Percentiles rank a stretch among this genome's conserved stretches.
Conservation (phyloP, 2,888 invertebrate species). For the Tipula confusa region DNA sequence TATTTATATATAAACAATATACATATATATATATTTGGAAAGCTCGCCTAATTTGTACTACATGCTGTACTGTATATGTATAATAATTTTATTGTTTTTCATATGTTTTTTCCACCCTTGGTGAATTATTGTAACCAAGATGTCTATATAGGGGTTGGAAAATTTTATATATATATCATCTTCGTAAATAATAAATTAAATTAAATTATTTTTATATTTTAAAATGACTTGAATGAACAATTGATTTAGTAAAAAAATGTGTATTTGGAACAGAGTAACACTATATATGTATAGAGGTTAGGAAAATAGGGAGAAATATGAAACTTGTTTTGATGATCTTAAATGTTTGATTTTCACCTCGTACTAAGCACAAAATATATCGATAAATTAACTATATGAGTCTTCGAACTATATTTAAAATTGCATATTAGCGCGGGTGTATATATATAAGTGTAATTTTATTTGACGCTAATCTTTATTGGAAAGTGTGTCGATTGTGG, state of each 20-base stretch:
- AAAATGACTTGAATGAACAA: constrained; percentile 9
- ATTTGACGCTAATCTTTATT: neutral
- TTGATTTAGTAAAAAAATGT: neutral
- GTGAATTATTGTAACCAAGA: neutral
- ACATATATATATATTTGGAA: too few species aligned
- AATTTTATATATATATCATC: neutral
- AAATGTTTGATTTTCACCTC: neutral
- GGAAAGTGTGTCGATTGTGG: neutral
- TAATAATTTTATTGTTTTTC: neutral
- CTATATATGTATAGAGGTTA: too few species aligned
- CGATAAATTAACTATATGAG: neutral
- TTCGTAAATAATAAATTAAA: neutral
- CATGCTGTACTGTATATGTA: neutral
- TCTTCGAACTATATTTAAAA: neutral
- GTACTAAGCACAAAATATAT: neutral
- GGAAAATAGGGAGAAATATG: neutral
- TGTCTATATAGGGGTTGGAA: neutral
- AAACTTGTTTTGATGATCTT: neutral
- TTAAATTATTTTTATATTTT: neutral
- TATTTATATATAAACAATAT: neutral
- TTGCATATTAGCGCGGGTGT: neutral
- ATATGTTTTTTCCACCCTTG: neutral
- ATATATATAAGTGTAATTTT: neutral
- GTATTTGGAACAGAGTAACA: neutral
- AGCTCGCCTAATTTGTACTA: neutral